Conservation (phyloP, 2,797 vertebrate genomes). For the Lutjanus campechanus region DNA sequence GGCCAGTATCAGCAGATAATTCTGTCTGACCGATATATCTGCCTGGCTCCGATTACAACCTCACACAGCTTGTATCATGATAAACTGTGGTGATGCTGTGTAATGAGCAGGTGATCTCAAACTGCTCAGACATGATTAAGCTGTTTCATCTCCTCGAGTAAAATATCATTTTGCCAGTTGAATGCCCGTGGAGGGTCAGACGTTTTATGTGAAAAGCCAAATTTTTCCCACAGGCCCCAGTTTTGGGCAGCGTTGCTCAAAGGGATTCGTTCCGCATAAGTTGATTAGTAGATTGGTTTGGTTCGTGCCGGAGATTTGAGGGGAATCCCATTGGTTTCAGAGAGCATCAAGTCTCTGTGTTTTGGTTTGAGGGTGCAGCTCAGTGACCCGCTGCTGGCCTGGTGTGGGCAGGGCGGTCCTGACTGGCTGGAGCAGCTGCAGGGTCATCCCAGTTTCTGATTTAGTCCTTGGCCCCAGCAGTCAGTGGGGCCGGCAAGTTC, state of each 20-base stretch:
- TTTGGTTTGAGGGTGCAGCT: constrained; percentile 25
- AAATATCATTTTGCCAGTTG: constrained; percentile 1
- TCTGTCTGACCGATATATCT: too few relatives aligned
- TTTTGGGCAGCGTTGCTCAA: constrained; percentile 14
- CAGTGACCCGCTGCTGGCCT: constrained; percentile 24
- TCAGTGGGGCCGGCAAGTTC: constrained; percentile 50
- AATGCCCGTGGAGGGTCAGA: constrained; percentile 5
- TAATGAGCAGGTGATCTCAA: constrained; percentile 18
- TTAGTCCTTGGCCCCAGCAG: constrained; percentile 67
- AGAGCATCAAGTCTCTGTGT: constrained; percentile 33
- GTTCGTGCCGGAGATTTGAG: constrained; percentile 47
- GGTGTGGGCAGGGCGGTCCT: constrained; percentile 19
- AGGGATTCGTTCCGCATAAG: constrained; percentile 44
- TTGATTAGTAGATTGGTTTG: constrained; percentile 40
- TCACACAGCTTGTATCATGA: constrained; percentile 6
- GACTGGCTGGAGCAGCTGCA: constrained; percentile 84
- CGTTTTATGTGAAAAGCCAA: not conserved
- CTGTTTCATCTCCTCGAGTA: not conserved
- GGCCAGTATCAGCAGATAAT: too few relatives aligned
- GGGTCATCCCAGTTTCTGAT: constrained; percentile 66
- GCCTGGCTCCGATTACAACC: not conserved
- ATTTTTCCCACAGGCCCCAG: constrained; percentile 16
- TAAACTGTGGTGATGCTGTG: not conserved
- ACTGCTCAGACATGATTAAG: constrained; percentile 1
- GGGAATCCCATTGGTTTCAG: constrained; percentile 54